Evolutionary conservation across 1,140 invertebrate genomes (phyloP).

Genomic region (Hypsibius dujardini): DNA sequence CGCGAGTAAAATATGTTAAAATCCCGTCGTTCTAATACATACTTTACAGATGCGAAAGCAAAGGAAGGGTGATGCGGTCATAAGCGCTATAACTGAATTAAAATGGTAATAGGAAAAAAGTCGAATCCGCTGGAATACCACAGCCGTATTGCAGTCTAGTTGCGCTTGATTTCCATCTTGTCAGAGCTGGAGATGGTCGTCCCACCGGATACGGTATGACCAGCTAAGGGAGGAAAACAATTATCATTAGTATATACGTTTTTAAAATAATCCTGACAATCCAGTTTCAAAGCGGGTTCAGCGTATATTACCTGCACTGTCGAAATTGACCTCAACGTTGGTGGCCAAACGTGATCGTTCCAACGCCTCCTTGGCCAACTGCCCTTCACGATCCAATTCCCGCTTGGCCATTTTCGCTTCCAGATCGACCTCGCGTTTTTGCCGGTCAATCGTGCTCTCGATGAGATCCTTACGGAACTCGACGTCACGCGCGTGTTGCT

Average conservation of each 20-base stretch:
- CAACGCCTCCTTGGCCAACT: conserved; percentile 4
- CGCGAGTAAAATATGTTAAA: no score
- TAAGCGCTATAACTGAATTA: no score
- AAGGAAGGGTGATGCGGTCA: no score
- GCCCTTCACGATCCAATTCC: neutral
- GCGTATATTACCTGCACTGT: neutral
- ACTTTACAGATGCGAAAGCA: no score
- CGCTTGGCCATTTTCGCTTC: conserved; percentile 5
- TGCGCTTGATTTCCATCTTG: neutral
- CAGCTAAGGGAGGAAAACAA: neutral
- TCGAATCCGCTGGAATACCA: no score
- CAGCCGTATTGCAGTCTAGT: neutral
- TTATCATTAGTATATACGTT: neutral
- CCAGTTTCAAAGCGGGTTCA: neutral
- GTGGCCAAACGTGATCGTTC: neutral
- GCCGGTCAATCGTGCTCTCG: neutral
- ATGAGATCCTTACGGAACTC: neutral
- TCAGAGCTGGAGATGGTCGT: neutral
- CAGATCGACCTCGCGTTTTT: conserved; percentile 9
- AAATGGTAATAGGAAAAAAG: no score
- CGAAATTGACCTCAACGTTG: neutral
- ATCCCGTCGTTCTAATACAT: no score
- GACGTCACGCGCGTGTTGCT: neutral
- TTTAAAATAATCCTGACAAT: neutral
- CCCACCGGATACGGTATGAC: neutral